Base-by-base conservation (phyloP, 2,797 vertebrate genomes). In the Typhlichthys subterraneus region DNA sequence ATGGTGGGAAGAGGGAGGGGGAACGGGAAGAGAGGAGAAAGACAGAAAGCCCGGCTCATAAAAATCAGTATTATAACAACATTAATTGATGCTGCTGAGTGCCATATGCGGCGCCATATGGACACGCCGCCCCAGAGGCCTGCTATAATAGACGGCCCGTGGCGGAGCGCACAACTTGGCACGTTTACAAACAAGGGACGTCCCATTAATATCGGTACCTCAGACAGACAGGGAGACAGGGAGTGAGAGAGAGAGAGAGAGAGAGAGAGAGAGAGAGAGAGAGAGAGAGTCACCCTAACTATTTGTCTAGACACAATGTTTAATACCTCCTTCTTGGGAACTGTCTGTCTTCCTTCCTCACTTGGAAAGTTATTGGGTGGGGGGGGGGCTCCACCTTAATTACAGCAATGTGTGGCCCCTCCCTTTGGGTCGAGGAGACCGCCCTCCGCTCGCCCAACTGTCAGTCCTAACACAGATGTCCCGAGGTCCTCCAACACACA, bases 41-140 rank as follows among this genome's bases (percentile, higher is more conserved):
- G 68, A 77, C 77, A 75, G 73, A 74, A 79, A 79, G 79, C n/a
- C 76, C 33, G 78, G 90, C 86, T 91, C 87, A 80, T 91, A 90
- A 92, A 93, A 91, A 91, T 92, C 90, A 86, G 85, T 88, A 90
- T 91, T 93, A 92, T 92, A 93, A 93, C 88, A 91, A 92, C 91
- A 93, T 94, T 94, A 94, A 94, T 93, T 93, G 92, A 93, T 92
- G 90, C 89, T 90, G 91, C 91, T 92, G 90, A 90, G 91, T 85
- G 83, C 90, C 92, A 93, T 93, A 93, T 94, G 92, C 73, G 90
- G 50, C 48, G 74, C 92, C 93, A 94, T 93, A 93, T 93, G 93
- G 92, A 91, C 87, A 81, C 62, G 86, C 76, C 85, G 85, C 91
- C 87, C 87, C 85, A 88, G 90, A 92, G 92, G 89, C 87, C 85